A percentile compares a stretch with the other conserved stretches of the same genome.
phyloP scores from a whole-genome alignment of 2,888 invertebrate species.

The Cheilosia impressa region DNA sequence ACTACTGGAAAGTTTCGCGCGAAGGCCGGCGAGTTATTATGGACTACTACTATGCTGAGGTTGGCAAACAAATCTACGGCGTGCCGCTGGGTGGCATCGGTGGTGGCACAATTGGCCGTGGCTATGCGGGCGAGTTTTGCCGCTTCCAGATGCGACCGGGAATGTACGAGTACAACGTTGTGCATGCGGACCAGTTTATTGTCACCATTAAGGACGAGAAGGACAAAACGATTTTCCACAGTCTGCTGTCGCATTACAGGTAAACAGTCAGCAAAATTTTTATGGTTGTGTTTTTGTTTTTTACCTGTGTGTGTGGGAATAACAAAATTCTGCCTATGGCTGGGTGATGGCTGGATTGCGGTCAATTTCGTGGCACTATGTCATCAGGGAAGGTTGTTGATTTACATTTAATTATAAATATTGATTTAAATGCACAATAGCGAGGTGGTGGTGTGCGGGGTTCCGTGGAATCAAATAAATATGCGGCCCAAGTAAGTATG shows the following conservation, averaged over 20 bases:
- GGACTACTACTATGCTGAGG: constrained; percentile 89
- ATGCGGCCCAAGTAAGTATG: no score
- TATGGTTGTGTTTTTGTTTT: constrained; percentile 31
- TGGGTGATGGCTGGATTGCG: constrained; percentile 21
- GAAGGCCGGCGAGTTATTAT: constrained; percentile 89
- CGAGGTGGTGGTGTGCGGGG: no score
- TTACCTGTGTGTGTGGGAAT: background rate
- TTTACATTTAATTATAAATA: background rate
- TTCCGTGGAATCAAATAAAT: no score
- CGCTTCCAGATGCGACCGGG: constrained; percentile 95
- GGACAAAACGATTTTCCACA: constrained; percentile 90
- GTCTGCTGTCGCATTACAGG: constrained; percentile 90
- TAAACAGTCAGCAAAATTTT: constrained; percentile 83
- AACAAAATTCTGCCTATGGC: background rate
- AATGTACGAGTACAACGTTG: constrained; percentile 92
- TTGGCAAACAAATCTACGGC: constrained; percentile 94
- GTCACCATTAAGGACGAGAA: constrained; percentile 90
- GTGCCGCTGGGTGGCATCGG: constrained; percentile 94
- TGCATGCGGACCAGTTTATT: constrained; percentile 95
- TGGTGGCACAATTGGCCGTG: constrained; percentile 90
- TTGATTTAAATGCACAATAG: background rate
- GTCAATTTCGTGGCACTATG: constrained; percentile 1
- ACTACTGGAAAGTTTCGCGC: constrained; percentile 87
- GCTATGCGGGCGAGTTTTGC: constrained; percentile 96
- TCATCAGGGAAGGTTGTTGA: constrained; percentile 9